Conservation (phyloP, 2,113 vertebrate species). For the Phylloscopus trochiloides region DNA sequence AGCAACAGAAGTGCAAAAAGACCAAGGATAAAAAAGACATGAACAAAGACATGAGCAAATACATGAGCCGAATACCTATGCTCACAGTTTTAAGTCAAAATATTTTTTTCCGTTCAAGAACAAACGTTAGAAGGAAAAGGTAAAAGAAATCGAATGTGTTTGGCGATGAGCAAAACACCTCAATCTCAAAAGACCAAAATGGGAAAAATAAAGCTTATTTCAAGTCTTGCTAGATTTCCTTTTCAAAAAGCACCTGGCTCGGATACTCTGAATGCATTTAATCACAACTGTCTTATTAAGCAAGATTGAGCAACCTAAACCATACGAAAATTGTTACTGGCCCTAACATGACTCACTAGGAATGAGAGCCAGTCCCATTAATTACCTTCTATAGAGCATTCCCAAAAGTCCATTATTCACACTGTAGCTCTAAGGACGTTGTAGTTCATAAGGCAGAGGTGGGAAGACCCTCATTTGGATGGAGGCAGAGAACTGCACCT, state of each 20-base stretch:
- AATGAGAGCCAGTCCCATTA: background rate
- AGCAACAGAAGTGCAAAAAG: background rate
- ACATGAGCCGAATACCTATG: background rate
- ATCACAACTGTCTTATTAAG: background rate
- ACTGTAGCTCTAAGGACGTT: background rate
- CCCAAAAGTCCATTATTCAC: background rate
- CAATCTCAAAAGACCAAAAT: background rate
- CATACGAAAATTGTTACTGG: background rate
- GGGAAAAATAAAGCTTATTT: background rate
- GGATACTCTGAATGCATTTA: background rate
- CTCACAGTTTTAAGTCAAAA: background rate
- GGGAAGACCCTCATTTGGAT: background rate
- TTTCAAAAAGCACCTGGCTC: background rate
- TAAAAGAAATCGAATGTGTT: background rate
- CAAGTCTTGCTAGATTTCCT: background rate
- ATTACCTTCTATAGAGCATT: background rate
- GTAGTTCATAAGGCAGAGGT: background rate
- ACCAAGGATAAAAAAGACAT: background rate
- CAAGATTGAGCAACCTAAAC: background rate
- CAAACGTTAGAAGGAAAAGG: background rate
- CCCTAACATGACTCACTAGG: background rate
- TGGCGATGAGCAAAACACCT: background rate
- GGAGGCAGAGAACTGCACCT: background rate
- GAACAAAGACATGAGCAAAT: background rate
- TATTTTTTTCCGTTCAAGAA: background rate